Base-by-base conservation (phyloP, 2,113 vertebrate genomes). In the Xiphophorus maculatus region DNA sequence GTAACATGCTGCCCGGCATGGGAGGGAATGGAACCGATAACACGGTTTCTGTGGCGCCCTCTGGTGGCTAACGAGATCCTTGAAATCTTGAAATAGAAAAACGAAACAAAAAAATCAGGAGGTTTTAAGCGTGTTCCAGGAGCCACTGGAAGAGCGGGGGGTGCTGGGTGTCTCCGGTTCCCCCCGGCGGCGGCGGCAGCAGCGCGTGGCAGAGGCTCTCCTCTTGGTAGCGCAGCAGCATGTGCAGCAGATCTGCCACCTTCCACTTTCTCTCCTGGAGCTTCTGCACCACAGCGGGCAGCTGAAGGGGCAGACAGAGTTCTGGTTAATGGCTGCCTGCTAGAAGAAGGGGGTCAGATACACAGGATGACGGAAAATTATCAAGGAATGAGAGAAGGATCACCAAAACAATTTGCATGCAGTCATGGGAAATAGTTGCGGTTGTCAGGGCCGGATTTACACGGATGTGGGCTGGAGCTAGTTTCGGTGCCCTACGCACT, bases 201-300 rank as follows among this genome's bases (percentile, higher is more conserved):
- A 87, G 29, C 33, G 90, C n/a, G 28, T 86, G 89, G 0, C 74
- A 69, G 62, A 94, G 96, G 70, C 58, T 63, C 69, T 90, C 94
- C 71, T 97, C 96, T 44, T 94, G 97, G 77, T 99, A 98, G 44
- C 92, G 95, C 87, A 98, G 89, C 73, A 98, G 94, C 32, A 94
- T 94, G 90, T 97, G 97, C 48, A 98, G 94, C 71, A 99, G 94
- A 76, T 97, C 96, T 29, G 97, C 96, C 27, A 97, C 96, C 84
- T 93, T 95, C 95, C 96, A 97, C 73, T 90, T 94, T 88, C 90
- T 94, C 78, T 97, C 96, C 83, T 83, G 92, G 19, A 98, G 93
- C 72, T 78, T 93, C 80, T 95, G 96, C 35, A 94, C 88, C 71
- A 95, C 92, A 0, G 62, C 84, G 7, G 95, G 96, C 87, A 98